Base-by-base conservation (phyloP, 2,113 vertebrate genomes). In the Thalassoma bifasciatum region DNA sequence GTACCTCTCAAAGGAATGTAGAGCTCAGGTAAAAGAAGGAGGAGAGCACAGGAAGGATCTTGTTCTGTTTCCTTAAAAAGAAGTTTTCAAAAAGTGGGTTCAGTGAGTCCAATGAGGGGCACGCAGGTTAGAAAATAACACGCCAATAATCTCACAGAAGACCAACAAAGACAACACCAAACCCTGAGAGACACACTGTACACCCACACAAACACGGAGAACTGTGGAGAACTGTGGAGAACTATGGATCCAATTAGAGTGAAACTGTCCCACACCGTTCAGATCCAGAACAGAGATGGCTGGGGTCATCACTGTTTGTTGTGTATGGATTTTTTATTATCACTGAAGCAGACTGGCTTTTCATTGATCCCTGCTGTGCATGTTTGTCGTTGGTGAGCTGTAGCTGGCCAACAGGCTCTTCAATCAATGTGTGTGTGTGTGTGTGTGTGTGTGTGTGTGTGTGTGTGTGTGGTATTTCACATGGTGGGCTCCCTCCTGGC, bases 1-100 rank as follows among this genome's bases (percentile, higher is more conserved):
- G 53, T 66, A 38, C 56, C 49, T 24, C 72, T 56, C 30, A 49
- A 10, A 86, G 83, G 87, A 89, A 92, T 82, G 87, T 81, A 58
- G 77, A 72, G 52, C 78, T 73, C 75, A 57, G 65, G 86, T 34
- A 26, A 67, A 47, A 67, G 82, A 75, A 67, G 51, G 57, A n/a
- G 22, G 16, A 65, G 58, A 37, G 12, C 23, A 16, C 11, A 54
- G 58, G 13, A 60, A 37, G 24, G 3, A 46, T 46, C 72, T 60
- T 36, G 2, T 19, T 34, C 51, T 36, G 19, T 76, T 75, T 66
- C 62, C 37, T 22, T 23, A 22, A 66, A 69, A 16, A 75, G 56
- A 19, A 19, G 34, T 22, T 67, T 44, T 37, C n/a, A 24, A 72
- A 46, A 58, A 47, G 70, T 13, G 34, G 23, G 1, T 9, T 58